Evolutionary conservation across 2,888 invertebrate genomes (phyloP).

Genomic region (Rhopalosiphum nymphaeae): DNA sequence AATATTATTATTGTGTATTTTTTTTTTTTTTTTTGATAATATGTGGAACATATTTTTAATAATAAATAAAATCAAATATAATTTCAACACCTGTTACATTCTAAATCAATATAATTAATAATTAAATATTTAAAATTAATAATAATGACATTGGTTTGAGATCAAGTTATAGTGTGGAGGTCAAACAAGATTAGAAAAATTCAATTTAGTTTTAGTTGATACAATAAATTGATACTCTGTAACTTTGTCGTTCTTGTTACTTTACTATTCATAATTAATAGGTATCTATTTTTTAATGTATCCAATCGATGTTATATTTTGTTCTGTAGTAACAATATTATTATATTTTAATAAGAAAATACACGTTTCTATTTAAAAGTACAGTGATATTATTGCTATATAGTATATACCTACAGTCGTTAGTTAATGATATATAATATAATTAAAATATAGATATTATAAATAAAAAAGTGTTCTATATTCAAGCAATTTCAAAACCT

Average conservation of each 20-base stretch:
- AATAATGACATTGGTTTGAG: constrained; percentile 14
- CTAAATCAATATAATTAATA: background rate
- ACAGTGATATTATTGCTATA: no score
- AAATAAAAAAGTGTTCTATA: background rate
- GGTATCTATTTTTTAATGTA: background rate
- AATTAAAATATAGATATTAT: background rate
- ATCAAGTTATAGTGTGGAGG: constrained; percentile 23
- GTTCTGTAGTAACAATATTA: background rate
- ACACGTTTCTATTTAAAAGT: no score
- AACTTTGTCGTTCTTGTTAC: background rate
- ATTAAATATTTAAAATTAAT: background rate
- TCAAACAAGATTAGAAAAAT: constrained; percentile 18
- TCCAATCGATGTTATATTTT: background rate
- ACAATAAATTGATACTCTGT: background rate
- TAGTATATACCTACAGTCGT: background rate
- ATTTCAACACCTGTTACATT: background rate
- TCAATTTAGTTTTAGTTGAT: background rate
- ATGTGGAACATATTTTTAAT: background rate
- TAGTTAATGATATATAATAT: background rate
- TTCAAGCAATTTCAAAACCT: background rate
- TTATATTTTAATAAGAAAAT: background rate
- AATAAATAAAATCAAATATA: background rate
- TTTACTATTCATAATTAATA: background rate
- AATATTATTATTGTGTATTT: background rate
- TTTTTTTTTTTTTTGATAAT: background rate